A percentile compares a stretch with the other conserved stretches of the same genome.
phyloP scores from a whole-genome alignment of 2,797 vertebrate genomes.

The Avahi laniger region DNA sequence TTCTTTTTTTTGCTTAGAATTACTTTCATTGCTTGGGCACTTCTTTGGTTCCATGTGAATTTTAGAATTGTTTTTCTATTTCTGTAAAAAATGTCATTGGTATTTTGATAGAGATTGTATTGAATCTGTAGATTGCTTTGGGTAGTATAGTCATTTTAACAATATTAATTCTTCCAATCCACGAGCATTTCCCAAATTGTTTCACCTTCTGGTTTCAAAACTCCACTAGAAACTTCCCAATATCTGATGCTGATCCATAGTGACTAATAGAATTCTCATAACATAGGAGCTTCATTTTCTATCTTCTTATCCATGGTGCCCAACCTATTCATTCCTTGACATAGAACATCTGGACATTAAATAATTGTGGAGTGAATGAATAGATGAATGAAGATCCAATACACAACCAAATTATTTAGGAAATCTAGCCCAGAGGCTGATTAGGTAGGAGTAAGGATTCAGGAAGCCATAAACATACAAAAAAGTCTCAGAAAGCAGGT shows the following conservation, averaged over 20 bases:
- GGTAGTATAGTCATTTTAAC: background rate
- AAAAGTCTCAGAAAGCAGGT: background rate
- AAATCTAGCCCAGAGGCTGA: background rate
- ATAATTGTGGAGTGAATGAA: background rate
- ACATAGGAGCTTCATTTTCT: background rate
- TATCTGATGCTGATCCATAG: background rate
- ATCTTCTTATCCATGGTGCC: background rate
- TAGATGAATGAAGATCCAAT: background rate
- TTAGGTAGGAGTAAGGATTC: background rate
- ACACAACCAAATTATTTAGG: background rate
- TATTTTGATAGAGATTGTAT: background rate
- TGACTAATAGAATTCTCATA: background rate
- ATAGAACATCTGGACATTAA: background rate
- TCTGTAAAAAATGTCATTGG: background rate
- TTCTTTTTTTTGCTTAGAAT: background rate
- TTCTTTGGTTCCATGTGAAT: background rate
- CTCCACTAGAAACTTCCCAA: background rate
- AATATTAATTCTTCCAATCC: background rate
- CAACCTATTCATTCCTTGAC: background rate
- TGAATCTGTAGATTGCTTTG: background rate
- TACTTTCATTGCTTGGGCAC: background rate
- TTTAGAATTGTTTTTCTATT: background rate
- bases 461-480: background rate
- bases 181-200: background rate
- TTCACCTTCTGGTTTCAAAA: background rate